A percentile compares a stretch with the other conserved stretches of the same genome.
These are phyloP conservation scores for Polydrusus pterygomalis DNA, from an alignment of 2,888 invertebrate species.

Conservation along the genomic window DNA sequence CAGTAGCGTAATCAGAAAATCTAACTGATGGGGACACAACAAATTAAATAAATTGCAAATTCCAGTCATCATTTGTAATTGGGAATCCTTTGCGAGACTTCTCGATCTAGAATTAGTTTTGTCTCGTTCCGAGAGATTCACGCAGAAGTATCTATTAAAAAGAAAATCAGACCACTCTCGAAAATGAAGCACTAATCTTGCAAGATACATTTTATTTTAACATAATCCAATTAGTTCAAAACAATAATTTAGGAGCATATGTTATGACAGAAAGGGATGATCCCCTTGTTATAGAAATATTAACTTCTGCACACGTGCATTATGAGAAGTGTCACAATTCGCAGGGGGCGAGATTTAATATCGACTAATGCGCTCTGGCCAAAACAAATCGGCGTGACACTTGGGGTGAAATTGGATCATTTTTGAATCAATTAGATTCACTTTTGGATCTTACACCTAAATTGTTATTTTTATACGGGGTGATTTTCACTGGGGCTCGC, in stretches of 20 bases:
- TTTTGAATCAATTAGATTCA: constrained; percentile 26
- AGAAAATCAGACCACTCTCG: no score
- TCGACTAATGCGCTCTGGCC: constrained; percentile 51
- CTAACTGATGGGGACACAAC: no score
- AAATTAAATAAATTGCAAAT: no score
- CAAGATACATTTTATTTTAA: neutral
- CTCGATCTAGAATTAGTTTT: no score
- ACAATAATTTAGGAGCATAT: constrained; percentile 35
- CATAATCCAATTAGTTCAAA: constrained; percentile 30
- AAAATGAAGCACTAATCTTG: no score
- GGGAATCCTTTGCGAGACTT: no score
- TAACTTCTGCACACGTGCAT: constrained; percentile 60
- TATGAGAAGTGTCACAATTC: constrained; percentile 54
- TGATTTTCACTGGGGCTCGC: no score
- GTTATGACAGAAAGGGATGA: constrained; percentile 50
- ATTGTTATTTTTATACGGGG: no score
- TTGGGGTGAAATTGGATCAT: constrained; percentile 39
- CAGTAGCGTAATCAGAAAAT: no score
- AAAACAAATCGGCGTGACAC: constrained; percentile 51
- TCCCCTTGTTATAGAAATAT: constrained; percentile 59
- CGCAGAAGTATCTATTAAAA: no score
- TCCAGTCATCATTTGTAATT: no score
- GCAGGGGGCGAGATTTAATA: constrained; percentile 54
- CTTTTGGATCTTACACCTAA: neutral
- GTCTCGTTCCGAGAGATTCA: no score